Evolutionary conservation across 2,888 invertebrate genomes (phyloP), one percentile per base, ranked within the genome.

Genomic region (Caenorhabditis sulstoni): DNA sequence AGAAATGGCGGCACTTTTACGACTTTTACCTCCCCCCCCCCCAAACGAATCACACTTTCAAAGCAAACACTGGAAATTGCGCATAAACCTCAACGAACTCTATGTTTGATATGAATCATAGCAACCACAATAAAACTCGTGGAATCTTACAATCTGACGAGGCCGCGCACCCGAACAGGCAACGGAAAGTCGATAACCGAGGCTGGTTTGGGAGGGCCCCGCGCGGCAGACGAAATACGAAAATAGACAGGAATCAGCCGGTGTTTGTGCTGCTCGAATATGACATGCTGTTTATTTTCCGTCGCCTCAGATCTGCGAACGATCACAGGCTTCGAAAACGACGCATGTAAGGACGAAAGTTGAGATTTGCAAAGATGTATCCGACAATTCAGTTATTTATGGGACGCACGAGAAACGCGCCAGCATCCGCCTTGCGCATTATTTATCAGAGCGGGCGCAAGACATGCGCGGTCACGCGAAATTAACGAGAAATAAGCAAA

Each of bases 61-160:
- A 58, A 23, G 57, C 50, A 65, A 62, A 50, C 37, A 61, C 20
- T 47, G 9, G 37, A 62, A 16, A 55, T 39, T 35, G 47, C 47
- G 16, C 49, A 18, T 55, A 57, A 18, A 55, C 29, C 39, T 53
- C 39, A 58, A 64, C 62, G 52, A 47, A 55, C 71, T 62, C 71
- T 18, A 41, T 73, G 73, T 73, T 73, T 73, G 73, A 64, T 64
- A 64, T 73, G 73, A 73, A 62, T 73, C 73, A 73, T 49, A 39
- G 44, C 50, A 50, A 52, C 50, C 57, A 61, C 57, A 62, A 35
- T 22, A 18, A 44, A 65, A 14, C 35, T 12, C 29, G 23, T 44
- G 16, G n/a, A 57, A 35, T 53, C 47, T 29, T 29, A 29, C 29
- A 29, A 29, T 29, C 29, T 18, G 47, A 44, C 37, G 52, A 52